phyloP scores from a whole-genome alignment of 2,888 invertebrate species.

The Plebejus melissa region DNA sequence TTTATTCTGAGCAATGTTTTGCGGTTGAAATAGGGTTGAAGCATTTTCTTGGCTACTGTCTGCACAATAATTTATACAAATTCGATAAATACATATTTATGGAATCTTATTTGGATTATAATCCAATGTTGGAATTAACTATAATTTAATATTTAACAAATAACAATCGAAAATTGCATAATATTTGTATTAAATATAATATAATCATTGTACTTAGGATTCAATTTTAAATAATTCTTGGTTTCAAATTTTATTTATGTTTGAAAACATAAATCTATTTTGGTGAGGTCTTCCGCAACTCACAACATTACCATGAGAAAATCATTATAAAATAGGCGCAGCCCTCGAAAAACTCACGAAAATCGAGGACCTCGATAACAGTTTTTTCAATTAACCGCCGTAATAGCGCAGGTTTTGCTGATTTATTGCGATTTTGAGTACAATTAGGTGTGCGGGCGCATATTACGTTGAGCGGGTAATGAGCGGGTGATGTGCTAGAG shows the following conservation, averaged over 20 bases:
- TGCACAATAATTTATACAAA: no score
- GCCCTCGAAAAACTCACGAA: slow-evolving; percentile 64
- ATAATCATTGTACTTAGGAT: no score
- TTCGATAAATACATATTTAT: no score
- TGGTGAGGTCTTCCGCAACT: no score
- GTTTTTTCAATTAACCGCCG: slow-evolving; percentile 76
- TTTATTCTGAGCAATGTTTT: slow-evolving; percentile 58
- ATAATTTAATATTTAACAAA: no score
- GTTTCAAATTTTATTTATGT: no score
- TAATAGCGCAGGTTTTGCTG: slow-evolving; percentile 62
- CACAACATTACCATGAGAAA: not conserved
- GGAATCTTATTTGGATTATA: no score
- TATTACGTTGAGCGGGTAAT: slow-evolving; percentile 52
- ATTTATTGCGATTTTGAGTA: slow-evolving; percentile 62
- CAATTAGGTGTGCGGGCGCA: slow-evolving; percentile 59
- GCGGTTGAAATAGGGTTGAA: slow-evolving; percentile 5
- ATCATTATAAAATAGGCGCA: slow-evolving; percentile 37
- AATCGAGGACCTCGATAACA: slow-evolving; percentile 64
- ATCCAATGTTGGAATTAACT: no score
- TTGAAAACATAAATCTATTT: no score
- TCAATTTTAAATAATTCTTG: no score
- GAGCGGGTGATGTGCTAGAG: slow-evolving; percentile 35
- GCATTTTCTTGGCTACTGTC: not conserved
- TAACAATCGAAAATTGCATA: no score
- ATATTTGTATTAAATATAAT: no score